Evolutionary conservation across 2,888 invertebrate species (phyloP), one percentile per base, ranked within the genome.

Genomic region (Apamea monoglypha): DNA sequence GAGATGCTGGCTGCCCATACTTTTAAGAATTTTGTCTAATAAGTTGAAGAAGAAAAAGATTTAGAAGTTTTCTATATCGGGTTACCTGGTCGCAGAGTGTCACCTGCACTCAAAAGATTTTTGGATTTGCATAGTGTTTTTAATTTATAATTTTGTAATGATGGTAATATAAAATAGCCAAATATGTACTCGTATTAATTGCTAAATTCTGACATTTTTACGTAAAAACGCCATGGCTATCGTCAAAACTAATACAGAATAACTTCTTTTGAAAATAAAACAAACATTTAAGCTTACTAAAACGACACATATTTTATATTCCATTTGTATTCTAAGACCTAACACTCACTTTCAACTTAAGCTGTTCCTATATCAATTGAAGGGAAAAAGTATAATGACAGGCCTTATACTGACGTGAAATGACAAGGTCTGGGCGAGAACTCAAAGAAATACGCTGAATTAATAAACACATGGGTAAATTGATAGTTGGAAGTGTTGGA

Each of bases 391-490:
- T 67, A 16, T 81, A 87, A 84, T 86, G 16, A 78, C 29, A 78
- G 80, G 29, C 29, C 3, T 8, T 8, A n/a, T 8, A n/a, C 14
- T 63, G 63, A 69, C 32, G 16, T 72, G 10, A 74, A 78, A 80
- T 32, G 32, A 71, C 14, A 66, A 32, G 21, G 66, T 5, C 2
- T 50, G 21, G 29, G 59, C 18, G 50, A 47, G 44, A 74, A 44
- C 25, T 21, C 14, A 75, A 74, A 68, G 78, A 78, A 75, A 75
- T 25, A 79, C 36, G 64, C 21, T 77, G 80, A 82, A 87, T 85
- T 71, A 83, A 82, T 84, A 75, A 87, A 71, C 36, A 14, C 6
- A 70, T 25, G 21, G 25, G 63, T 18, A 70, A 78, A 75, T 76
- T 80, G 71, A 80, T 86, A 80, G n/a, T 21, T 72, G 5, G 47